phyloP scores from a whole-genome alignment of 2,797 vertebrate genomes.

The Sebastes itinus region DNA sequence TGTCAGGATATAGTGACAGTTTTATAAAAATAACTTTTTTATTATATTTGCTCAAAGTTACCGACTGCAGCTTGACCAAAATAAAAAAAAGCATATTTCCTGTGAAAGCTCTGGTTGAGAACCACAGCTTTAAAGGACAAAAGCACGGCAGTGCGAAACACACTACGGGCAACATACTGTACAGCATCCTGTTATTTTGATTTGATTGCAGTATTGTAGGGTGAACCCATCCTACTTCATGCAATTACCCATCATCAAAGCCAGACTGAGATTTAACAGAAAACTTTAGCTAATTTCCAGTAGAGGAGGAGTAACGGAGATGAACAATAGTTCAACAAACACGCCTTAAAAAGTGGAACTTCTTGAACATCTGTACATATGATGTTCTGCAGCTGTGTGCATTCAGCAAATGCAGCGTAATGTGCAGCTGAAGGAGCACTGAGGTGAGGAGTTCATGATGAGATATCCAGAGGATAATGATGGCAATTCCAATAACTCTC shows the following conservation, averaged over 20 bases:
- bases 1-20: too few species aligned
- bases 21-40: too few species aligned
- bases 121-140: neutral
- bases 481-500: slow-evolving; percentile 69
- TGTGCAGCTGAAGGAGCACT: slow-evolving; percentile 22
- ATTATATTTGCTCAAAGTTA: too few species aligned
- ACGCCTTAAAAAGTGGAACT: neutral
- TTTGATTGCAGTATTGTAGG: neutral
- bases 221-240: neutral
- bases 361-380: slow-evolving; percentile 37
- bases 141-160: neutral
- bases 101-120: too few species aligned
- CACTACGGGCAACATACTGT: neutral
- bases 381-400: slow-evolving; percentile 40
- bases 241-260: slow-evolving; percentile 11
- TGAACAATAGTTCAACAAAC: neutral
- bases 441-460: slow-evolving; percentile 64
- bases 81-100: neutral
- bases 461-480: slow-evolving; percentile 71
- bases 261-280: neutral
- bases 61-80: neutral
- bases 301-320: neutral
- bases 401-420: slow-evolving; percentile 19
- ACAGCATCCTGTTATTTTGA: neutral
- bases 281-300: neutral